These are phyloP conservation scores for Caloenas nicobarica DNA, from an alignment of 2,113 vertebrate species.

Conservation along the genomic window DNA sequence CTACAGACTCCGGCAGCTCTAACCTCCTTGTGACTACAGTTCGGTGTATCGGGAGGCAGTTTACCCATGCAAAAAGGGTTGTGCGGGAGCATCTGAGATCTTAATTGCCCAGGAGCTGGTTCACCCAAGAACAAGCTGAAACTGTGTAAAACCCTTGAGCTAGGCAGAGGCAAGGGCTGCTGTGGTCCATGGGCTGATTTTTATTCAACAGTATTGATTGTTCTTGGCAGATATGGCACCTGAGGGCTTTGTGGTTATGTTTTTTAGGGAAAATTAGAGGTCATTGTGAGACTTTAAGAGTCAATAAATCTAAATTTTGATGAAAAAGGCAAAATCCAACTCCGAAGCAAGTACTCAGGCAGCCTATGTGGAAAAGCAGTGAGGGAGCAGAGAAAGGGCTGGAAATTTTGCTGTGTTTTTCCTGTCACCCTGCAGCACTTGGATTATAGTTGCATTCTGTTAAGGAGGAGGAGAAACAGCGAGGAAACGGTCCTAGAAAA, in stretches of 20 bases:
- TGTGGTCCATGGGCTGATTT: neutral
- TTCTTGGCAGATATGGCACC: neutral
- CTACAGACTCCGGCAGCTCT: neutral
- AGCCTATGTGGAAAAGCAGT: neutral
- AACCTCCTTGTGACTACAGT: neutral
- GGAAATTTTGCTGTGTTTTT: neutral
- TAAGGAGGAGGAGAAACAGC: neutral
- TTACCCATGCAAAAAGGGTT: neutral
- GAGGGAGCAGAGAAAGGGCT: neutral
- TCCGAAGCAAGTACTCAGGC: neutral
- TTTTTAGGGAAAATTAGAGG: slow-evolving; percentile 53
- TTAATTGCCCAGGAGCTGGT: neutral
- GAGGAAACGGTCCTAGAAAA: neutral
- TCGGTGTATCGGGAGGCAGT: neutral
- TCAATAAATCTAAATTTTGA: slow-evolving; percentile 50
- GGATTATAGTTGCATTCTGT: neutral
- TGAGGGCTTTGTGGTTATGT: slow-evolving; percentile 2
- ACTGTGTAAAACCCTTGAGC: neutral
- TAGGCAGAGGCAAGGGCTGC: neutral
- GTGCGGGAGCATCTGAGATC: neutral
- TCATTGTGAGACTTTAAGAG: neutral
- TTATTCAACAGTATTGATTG: slow-evolving; percentile 32
- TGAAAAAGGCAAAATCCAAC: slow-evolving; percentile 33
- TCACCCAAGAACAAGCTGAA: slow-evolving; percentile 33
- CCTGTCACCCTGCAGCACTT: neutral